Evolutionary conservation across 2,797 vertebrate genomes (phyloP), one percentile per base, ranked within the genome.

Genomic region (Urosaurus nigricauda): DNA sequence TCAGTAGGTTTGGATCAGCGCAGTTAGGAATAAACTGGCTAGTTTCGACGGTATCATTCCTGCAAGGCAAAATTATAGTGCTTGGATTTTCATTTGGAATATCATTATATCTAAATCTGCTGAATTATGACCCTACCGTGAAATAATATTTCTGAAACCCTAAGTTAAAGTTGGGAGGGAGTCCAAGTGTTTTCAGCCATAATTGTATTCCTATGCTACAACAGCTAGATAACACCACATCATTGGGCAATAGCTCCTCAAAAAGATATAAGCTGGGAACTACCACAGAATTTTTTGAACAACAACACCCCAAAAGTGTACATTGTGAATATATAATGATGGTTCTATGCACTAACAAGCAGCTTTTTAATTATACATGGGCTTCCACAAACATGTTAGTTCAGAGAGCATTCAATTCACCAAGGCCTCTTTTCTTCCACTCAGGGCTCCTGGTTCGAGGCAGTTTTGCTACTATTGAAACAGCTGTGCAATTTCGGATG

Each of bases 331-430:
- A 92, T 95, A 93, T 95, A 95, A 94, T 86, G 93, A 95, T 92
- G 91, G 91, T 92, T 95, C 91, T 13, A 79, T 93, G 93, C 95
- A 94, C 92, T 94, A 95, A 93, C 95, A 94, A 94, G 94, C 93
- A 90, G 92, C 90, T 91, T 91, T 96, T 96, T 94, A 96, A 96
- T 96, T 96, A 96, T 96, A 96, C 95, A 96, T 96, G 95, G 93
- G 56, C 94, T 96, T 95, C 93, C 94, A 96, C 95, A 95, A 96
- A 96, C 95, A 96, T 94, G 94, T 95, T 95, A 94, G 95, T 94
- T 95, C 93, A 93, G 94, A 95, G 93, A 94, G 88, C 56, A 87
- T 93, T 96, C 91, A 96, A 96, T 95, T 93, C 95, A 95, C 94
- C 93, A 90, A 95, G 95, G 95, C 90, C 95, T 96, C 95, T 93